These are phyloP conservation scores for Arizona elegans DNA, from an alignment of 2,113 vertebrate species.

Conservation along the genomic window DNA sequence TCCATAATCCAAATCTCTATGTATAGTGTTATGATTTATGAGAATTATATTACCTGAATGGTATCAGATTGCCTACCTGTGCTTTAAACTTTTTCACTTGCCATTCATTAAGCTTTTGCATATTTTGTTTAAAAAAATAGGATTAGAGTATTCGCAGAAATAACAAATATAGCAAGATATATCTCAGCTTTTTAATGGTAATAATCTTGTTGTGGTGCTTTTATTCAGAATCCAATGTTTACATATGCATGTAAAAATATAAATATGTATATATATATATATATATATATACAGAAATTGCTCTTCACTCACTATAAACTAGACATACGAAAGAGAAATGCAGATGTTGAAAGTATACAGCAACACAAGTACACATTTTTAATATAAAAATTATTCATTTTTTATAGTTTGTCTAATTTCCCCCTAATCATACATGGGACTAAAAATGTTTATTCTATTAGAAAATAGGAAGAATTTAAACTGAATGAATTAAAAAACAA, in stretches of 20 bases:
- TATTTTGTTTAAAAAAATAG: constrained; percentile 34
- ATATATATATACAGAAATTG: constrained; percentile 35
- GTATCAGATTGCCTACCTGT: constrained; percentile 24
- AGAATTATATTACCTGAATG: background rate
- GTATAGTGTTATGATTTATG: background rate
- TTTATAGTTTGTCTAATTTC: constrained; percentile 20
- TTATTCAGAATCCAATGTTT: constrained; percentile 45
- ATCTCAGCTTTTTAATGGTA: constrained; percentile 27
- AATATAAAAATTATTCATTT: constrained; percentile 18
- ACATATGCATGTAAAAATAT: constrained; percentile 47
- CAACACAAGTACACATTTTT: constrained; percentile 27
- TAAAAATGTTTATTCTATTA: constrained; percentile 34
- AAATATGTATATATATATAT: background rate
- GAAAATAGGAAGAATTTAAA: constrained; percentile 34
- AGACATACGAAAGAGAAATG: constrained; percentile 37
- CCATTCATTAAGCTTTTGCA: constrained; percentile 53
- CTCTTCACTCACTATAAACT: constrained; percentile 35
- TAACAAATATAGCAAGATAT: constrained; percentile 47
- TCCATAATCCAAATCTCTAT: background rate
- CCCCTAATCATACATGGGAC: constrained; percentile 29
- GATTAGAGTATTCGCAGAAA: constrained; percentile 51
- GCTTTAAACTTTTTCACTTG: constrained; percentile 57
- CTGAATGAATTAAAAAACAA: constrained; percentile 30
- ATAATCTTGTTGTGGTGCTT: constrained; percentile 19
- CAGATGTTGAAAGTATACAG: background rate